Evolutionary conservation across 2,797 vertebrate genomes (phyloP).

Genomic region (Galagoides demidoff): DNA sequence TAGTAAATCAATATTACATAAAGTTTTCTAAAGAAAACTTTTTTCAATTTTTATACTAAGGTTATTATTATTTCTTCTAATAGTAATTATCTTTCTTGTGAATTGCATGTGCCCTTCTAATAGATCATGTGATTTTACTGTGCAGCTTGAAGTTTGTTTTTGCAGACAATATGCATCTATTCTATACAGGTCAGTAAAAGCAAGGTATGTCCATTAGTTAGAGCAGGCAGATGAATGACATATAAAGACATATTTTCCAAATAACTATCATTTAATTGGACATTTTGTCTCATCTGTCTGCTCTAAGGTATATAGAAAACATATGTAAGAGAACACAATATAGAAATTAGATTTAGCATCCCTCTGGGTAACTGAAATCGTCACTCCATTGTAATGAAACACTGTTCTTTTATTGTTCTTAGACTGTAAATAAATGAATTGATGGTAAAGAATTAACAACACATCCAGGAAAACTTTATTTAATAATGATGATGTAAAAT

Average conservation of each 20-base stretch:
- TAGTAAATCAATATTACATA: not conserved
- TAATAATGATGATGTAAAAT: constrained; percentile 85
- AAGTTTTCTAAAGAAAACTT: constrained; percentile 8
- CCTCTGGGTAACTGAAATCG: constrained; percentile 84
- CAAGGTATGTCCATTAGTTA: not conserved
- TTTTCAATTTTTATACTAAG: not conserved
- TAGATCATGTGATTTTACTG: not conserved
- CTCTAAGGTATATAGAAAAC: constrained; percentile 72
- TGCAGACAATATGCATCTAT: not conserved
- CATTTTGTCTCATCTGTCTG: constrained; percentile 63
- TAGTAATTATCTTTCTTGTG: not conserved
- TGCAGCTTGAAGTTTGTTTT: not conserved
- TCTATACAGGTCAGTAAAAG: constrained; percentile 1
- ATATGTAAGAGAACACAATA: constrained; percentile 74
- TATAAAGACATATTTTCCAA: constrained; percentile 63
- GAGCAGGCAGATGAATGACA: constrained; percentile 32
- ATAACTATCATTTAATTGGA: constrained; percentile 72
- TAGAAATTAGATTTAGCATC: constrained; percentile 81
- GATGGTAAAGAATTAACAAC: constrained; percentile 85
- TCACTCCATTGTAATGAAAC: constrained; percentile 82
- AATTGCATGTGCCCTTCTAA: not conserved
- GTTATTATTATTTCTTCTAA: constrained; percentile 28
- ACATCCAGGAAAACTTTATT: constrained; percentile 87
- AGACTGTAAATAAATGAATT: constrained; percentile 85
- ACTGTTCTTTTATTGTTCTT: constrained; percentile 79